Evolutionary conservation across 2,797 vertebrate species (phyloP).

Genomic region (Rachycentron canadum): DNA sequence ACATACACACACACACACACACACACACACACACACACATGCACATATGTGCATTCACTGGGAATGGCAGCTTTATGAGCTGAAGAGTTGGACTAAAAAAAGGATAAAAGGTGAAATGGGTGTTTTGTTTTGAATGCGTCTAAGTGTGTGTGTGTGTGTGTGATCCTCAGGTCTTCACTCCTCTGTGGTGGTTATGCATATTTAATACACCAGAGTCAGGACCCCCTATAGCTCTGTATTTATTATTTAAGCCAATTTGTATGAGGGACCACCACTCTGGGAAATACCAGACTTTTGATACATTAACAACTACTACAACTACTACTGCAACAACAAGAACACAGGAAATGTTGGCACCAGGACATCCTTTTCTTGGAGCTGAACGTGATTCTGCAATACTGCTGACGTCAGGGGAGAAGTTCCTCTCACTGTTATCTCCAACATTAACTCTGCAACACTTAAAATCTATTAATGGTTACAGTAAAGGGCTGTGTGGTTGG

Average conservation of each 20-base stretch:
- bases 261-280: conserved; percentile 27
- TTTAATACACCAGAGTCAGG: conserved; percentile 78
- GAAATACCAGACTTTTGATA: conserved; percentile 28
- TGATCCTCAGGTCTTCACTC: conserved; percentile 21
- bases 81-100: conserved; percentile 14
- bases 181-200: conserved; percentile 71
- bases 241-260: conserved; percentile 75
- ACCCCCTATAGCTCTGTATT: conserved; percentile 66
- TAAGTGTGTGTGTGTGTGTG: conserved; percentile 25
- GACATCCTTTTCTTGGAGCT: background rate
- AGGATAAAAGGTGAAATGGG: background rate
- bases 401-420: conserved; percentile 26
- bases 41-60: background rate
- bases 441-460: conserved; percentile 16
- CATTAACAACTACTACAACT: background rate
- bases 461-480: conserved; percentile 14
- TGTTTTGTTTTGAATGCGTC: conserved; percentile 10
- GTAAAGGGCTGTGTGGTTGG: background rate
- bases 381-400: background rate
- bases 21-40: conserved; percentile 6
- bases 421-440: conserved; percentile 24
- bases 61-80: background rate
- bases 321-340: background rate
- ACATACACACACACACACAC: conserved; percentile 14
- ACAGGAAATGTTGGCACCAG: background rate